Percentiles rank a stretch among this genome's conserved stretches.
phyloP scores from a whole-genome alignment of 2,888 invertebrate species.

The Microctonus aethiopoides region DNA sequence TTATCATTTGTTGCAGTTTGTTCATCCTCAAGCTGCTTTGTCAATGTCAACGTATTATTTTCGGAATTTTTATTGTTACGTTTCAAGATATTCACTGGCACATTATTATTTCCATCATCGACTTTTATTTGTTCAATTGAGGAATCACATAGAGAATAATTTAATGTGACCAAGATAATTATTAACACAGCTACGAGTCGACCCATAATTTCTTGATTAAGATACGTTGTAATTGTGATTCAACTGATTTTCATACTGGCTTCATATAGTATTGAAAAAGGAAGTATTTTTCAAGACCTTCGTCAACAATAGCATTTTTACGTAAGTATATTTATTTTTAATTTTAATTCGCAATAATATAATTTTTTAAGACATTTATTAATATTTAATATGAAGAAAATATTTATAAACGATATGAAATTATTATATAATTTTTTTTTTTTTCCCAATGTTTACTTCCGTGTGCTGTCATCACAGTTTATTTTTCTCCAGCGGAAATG shows the following conservation, averaged over 20 bases:
- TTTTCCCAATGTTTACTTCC: too few species aligned
- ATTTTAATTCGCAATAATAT: too few species aligned
- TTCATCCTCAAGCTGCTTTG: not conserved
- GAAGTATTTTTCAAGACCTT: not conserved
- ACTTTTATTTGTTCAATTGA: not conserved
- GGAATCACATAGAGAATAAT: not conserved
- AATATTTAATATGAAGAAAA: too few species aligned
- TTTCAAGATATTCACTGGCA: not conserved
- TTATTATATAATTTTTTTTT: too few species aligned
- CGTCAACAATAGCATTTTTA: too few species aligned
- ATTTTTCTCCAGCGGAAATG: too few species aligned
- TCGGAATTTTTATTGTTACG: not conserved
- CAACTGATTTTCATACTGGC: not conserved
- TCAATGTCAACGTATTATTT: not conserved
- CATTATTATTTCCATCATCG: not conserved
- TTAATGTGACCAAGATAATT: not conserved
- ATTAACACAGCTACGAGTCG: not conserved
- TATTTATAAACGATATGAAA: too few species aligned
- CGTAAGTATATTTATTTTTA: too few species aligned
- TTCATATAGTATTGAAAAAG: not conserved
- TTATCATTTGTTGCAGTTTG: not conserved
- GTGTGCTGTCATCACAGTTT: too few species aligned
- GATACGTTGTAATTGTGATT: not conserved
- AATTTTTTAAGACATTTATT: too few species aligned
- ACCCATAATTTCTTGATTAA: not conserved